Percentiles rank a stretch among this genome's conserved stretches.
These are phyloP conservation scores for Leucoptera coffeella DNA, from an alignment of 2,888 invertebrate species.

Conservation along the genomic window DNA sequence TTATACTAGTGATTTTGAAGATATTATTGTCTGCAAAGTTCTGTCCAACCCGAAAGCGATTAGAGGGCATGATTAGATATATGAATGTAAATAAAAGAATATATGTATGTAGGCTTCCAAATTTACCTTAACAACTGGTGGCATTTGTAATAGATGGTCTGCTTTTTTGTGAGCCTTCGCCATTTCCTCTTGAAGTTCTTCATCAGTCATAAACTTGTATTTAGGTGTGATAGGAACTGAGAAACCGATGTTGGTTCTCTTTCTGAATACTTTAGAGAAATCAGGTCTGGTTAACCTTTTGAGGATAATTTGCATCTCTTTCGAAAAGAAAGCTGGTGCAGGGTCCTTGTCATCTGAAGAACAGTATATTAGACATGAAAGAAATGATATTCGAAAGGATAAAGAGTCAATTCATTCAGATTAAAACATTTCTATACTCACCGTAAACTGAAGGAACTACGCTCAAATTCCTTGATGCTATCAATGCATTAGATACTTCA, in stretches of 20 bases:
- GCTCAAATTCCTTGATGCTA: conserved; percentile 28
- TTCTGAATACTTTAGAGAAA: conserved; percentile 63
- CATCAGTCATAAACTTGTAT: conserved; percentile 76
- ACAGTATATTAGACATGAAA: no score
- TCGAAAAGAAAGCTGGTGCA: conserved; percentile 65
- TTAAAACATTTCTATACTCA: conserved; percentile 14
- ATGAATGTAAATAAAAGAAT: no score
- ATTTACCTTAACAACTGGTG: conserved; percentile 69
- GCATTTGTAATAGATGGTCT: conserved; percentile 72
- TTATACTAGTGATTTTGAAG: no score
- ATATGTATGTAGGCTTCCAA: no score
- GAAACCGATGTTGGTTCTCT: conserved; percentile 49
- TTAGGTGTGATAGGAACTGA: conserved; percentile 48
- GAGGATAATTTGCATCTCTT: conserved; percentile 67
- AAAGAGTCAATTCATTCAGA: no score
- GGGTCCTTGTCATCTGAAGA: conserved; percentile 52
- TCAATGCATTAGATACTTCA: no score
- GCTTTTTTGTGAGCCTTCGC: conserved; percentile 53
- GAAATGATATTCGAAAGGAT: no score
- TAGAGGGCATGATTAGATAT: no score
- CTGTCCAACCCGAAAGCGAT: no score
- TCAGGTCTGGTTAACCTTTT: conserved; percentile 71
- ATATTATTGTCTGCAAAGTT: no score
- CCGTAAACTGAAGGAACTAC: conserved; percentile 34
- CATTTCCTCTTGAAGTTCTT: conserved; percentile 60